Base-by-base conservation (phyloP, 2,888 invertebrate genomes). In the Acleris holmiana region DNA sequence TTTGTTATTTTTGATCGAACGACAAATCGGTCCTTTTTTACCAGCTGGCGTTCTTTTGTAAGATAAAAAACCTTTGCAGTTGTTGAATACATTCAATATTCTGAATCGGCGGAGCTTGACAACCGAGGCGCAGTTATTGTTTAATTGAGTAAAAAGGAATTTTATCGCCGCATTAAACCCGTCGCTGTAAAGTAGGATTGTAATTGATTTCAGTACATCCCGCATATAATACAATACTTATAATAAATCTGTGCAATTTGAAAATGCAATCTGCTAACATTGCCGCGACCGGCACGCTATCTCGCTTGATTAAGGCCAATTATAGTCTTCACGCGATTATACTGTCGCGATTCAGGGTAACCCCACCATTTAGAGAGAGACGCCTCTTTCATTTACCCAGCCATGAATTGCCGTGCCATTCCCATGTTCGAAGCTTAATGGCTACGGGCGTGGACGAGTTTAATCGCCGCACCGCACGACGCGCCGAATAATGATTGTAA, bases 251-350 rank as follows among this genome's bases (percentile, higher is more conserved):
- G 66, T 72, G 70, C 75, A 76, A 82, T 80, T 79, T 79, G 73
- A 71, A 72, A 65, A 72, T 72, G 74, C 76, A 77, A 80, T 79
- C 77, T 77, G 71, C 68, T 73, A 76, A 76, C 76, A 76, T 72
- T 76, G 69, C 69, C 71, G 76, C 75, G 74, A 71, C 70, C 68
- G 68, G 72, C 57, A 79, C 84, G 86, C 83, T 81, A 88, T 83
- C 82, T 86, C 78, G 83, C 85, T 86, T 86, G 83, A 89, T 89
- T 87, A 85, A 83, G 76, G 78, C 83, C 88, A 88, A 89, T 89
- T 88, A 89, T 79, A 79, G 80, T 80, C 79, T 86, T 85, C 83
- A 84, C 84, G 85, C 86, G 83, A 89, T 88, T 85, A 84, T 80
- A 80, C 83, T 81, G 84, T 81, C 83, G 77, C 83, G 81, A 82